Conservation (phyloP, 2,113 vertebrate genomes). For the Brachionichthys hirsutus region DNA sequence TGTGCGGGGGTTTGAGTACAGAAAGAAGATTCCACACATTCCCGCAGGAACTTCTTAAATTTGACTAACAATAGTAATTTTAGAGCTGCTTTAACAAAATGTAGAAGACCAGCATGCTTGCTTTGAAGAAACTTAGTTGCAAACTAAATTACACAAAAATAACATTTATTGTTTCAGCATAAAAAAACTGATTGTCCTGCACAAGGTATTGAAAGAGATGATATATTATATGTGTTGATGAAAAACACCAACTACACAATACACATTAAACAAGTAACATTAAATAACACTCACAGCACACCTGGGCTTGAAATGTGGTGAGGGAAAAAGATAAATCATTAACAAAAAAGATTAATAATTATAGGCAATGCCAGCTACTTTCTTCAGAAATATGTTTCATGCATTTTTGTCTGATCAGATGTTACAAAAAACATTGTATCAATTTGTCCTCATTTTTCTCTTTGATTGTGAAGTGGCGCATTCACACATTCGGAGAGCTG, state of each 20-base stretch:
- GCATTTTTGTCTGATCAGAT: not conserved
- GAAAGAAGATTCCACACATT: too few species aligned
- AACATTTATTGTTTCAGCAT: too few species aligned
- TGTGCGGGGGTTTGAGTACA: too few species aligned
- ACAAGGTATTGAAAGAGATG: too few species aligned
- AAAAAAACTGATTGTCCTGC: too few species aligned
- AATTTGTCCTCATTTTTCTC: slow-evolving; percentile 4
- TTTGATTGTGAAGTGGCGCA: not conserved
- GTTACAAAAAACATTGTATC: not conserved
- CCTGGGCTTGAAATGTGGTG: not conserved
- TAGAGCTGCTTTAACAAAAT: too few species aligned
- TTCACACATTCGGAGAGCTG: slow-evolving; percentile 6
- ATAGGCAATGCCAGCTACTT: not conserved
- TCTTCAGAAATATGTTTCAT: slow-evolving; percentile 7
- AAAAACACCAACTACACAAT: slow-evolving; percentile 1
- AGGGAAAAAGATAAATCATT: not conserved
- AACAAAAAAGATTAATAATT: not conserved
- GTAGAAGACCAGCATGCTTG: too few species aligned
- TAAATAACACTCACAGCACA: not conserved
- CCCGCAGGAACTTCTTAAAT: too few species aligned
- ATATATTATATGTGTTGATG: too few species aligned
- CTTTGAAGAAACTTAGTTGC: too few species aligned
- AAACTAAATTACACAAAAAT: too few species aligned
- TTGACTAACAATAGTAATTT: too few species aligned
- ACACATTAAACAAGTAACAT: slow-evolving; percentile 1